Percentiles rank a stretch among this genome's conserved stretches.
phyloP scores from a whole-genome alignment of 2,888 invertebrate genomes.

The Sinopyrophorus schimmeli region DNA sequence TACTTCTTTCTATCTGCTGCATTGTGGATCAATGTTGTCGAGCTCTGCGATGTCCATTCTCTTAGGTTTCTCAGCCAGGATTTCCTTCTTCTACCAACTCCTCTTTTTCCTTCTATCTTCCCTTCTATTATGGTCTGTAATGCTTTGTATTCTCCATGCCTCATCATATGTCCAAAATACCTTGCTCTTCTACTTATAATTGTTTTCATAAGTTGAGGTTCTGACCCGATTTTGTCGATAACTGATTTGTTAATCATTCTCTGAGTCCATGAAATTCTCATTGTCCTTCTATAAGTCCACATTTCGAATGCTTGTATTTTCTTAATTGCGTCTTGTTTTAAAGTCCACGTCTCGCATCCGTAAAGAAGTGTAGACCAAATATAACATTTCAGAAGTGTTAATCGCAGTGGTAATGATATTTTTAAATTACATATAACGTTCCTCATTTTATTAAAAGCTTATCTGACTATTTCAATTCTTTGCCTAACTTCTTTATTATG shows the following conservation, averaged over 20 bases:
- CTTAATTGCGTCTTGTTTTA: neutral
- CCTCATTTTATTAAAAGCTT: constrained; percentile 8
- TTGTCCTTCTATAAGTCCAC: constrained; percentile 1
- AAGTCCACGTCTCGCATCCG: constrained; percentile 2
- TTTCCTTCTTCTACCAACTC: too few species aligned
- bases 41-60: too few species aligned
- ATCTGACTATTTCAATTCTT: constrained; percentile 15
- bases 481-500: constrained; percentile 10
- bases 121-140: too few species aligned
- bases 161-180: constrained; percentile 1
- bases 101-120: too few species aligned
- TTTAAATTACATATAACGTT: constrained; percentile 3
- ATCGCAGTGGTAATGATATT: constrained; percentile 6
- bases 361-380: constrained; percentile 5
- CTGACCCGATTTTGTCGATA: neutral
- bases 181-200: neutral
- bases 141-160: too few species aligned
- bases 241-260: constrained; percentile 1
- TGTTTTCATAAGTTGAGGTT: neutral
- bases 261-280: neutral
- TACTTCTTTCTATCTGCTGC: too few species aligned
- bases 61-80: too few species aligned
- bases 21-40: too few species aligned
- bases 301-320: neutral
- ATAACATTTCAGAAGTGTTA: neutral